Base-by-base conservation (phyloP, 2,888 invertebrate species). In the Parnassius mnemosyne region DNA sequence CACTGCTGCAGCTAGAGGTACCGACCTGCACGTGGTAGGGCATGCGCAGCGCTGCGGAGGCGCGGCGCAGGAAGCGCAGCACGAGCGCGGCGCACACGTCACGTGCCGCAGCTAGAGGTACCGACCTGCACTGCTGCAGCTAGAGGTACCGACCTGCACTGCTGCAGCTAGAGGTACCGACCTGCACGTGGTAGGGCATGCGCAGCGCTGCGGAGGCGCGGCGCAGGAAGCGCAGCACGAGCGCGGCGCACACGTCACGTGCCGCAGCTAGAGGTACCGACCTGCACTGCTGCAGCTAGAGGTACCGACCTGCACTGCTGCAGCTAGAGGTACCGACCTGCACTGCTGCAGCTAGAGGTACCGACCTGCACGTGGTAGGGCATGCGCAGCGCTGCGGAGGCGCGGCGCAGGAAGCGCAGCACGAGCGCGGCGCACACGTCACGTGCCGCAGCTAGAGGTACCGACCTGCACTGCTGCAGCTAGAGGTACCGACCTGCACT, bases 181-280 rank as follows among this genome's bases (percentile, higher is more conserved):
- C 89, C 88, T 89, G 82, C 74, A 91, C 84, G 75, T 87, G 81
- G 72, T 89, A 89, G 1, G 96, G 96, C 69, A 95, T 94, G 69
- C 95, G 93, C 59, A 96, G 92, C 76, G 94, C 94, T 67, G 92
- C 92, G 43, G 95, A 93, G 42, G 95, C 95, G 66, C 95, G 94
- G 72, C 94, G 94, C 50, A 97, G 92, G 89, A 97, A 97, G 72
- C 94, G 94, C 68, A 95, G 90, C 63, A 96, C 94, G 20, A 96
- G 93, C 55, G 84, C 92, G 25, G 89, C 92, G 74, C 92, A 90
- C 77, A 93, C 93, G 75, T 78, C 91, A n/a, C n/a, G n/a, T n/a
- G 87, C 72, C 78, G 66, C 76, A n/a, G n/a, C n/a, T n/a, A n/a
- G n/a, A n/a, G n/a, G n/a, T n/a, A n/a, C n/a, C n/a, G n/a, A n/a